Evolutionary conservation across 2,888 invertebrate genomes (phyloP), one percentile per base, ranked within the genome.

Genomic region (Hydropsyche betteni): DNA sequence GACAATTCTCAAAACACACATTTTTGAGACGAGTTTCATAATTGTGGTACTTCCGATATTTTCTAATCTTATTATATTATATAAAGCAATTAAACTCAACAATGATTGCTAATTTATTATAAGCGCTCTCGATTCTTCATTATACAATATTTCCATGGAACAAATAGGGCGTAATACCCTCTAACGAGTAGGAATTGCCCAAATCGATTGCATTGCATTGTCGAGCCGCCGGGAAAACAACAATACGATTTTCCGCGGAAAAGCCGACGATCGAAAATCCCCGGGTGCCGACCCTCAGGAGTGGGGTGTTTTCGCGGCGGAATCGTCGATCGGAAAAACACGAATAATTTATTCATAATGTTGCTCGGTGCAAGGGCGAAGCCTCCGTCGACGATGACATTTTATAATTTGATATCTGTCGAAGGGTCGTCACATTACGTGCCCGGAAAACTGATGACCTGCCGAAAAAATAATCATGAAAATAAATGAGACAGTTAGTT

Each of bases 371-470:
- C 73, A 52, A 69, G n/a, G 36, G 69, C 64, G 36, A 24, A 58
- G 69, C 64, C 68, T 53, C 52, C 68, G 36, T 55, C 74, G 50
- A 74, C 44, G 64, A 75, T 78, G 78, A 74, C 78, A 78, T 75
- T 76, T 77, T 68, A 77, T 78, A 78, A 78, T 78, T 78, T 78
- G 78, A 78, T 78, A 76, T 77, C 78, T 78, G 78, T 74, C 78
- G 74, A 58, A 55, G 72, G 61, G 72, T 51, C 71, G 75, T 73
- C 73, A 24, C 24, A 75, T 76, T 76, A 78, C 78, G 78, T 78
- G 78, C 69, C 69, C 71, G 58, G 78, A 74, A 75, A 77, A 68
- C 70, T 68, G 76, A 78, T 69, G 53, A 72, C 61, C 16, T 44
- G 5, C 58, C 33, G 7, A 24, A 24, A 24, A 58, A 58, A 24